A percentile compares a stretch with the other conserved stretches of the same genome.
These are phyloP conservation scores for Lucilia sericata DNA, from an alignment of 1,140 invertebrate genomes.

Conservation along the genomic window DNA sequence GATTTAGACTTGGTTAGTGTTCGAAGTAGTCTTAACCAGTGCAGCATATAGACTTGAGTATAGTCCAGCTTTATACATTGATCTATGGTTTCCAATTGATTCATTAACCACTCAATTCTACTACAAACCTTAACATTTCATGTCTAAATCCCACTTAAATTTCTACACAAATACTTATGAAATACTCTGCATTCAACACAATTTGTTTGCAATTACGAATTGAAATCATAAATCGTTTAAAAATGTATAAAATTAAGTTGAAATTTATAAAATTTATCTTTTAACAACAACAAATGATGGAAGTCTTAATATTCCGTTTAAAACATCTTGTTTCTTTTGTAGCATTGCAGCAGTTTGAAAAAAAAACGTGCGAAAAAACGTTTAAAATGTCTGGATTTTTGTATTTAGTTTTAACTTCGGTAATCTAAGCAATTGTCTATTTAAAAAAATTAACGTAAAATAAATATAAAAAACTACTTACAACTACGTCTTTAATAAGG, in stretches of 20 bases:
- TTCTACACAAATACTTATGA: neutral
- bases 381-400: neutral
- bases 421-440: slow-evolving; percentile 10
- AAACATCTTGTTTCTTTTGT: neutral
- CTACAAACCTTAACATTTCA: neutral
- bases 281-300: too few relatives aligned
- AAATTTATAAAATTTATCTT: neutral
- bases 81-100: neutral
- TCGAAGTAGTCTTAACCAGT: too few relatives aligned
- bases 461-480: neutral
- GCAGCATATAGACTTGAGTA: too few relatives aligned
- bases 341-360: neutral
- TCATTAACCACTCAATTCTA: neutral
- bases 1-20: too few relatives aligned
- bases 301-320: too few relatives aligned
- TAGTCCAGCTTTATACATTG: neutral
- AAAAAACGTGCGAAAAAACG: slow-evolving; percentile 7
- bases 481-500: neutral
- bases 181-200: neutral
- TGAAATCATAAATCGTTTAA: neutral
- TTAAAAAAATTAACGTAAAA: neutral
- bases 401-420: neutral
- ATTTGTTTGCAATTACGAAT: neutral
- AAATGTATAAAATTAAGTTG: neutral
- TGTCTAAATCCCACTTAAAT: too few relatives aligned